A percentile compares a stretch with the other conserved stretches of the same genome.
These are phyloP conservation scores for Halictus quadricinctus DNA, from an alignment of 2,888 invertebrate genomes.

Conservation along the genomic window DNA sequence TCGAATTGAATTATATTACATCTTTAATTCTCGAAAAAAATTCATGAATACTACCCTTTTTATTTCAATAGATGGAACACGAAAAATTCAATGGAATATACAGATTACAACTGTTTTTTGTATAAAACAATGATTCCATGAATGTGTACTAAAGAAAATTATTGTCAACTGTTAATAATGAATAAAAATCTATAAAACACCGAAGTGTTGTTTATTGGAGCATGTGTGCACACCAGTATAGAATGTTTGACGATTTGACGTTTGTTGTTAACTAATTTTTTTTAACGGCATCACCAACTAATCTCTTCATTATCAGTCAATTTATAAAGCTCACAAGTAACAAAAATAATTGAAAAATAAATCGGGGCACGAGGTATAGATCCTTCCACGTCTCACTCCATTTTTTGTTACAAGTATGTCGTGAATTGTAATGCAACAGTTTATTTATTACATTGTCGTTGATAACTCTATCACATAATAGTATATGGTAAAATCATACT, in stretches of 20 bases:
- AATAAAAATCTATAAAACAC: constrained; percentile 56
- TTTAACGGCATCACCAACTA: too few relatives aligned
- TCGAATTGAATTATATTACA: not conserved
- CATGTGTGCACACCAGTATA: not conserved
- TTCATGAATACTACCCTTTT: not conserved
- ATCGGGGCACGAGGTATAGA: constrained; percentile 15
- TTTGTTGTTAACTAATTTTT: too few relatives aligned
- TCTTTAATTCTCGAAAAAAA: not conserved
- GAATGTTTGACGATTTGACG: not conserved
- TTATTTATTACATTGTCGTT: constrained; percentile 77
- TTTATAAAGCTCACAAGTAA: not conserved
- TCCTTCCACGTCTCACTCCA: not conserved
- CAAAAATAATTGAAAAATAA: constrained; percentile 4
- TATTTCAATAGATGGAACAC: constrained; percentile 19
- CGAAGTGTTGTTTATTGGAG: constrained; percentile 17
- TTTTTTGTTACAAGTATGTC: constrained; percentile 47
- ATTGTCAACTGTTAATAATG: constrained; percentile 54
- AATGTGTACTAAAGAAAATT: constrained; percentile 50
- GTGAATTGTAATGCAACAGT: constrained; percentile 71
- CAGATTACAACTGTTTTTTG: constrained; percentile 35
- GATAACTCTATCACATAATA: constrained; percentile 77
- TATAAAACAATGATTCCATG: constrained; percentile 40
- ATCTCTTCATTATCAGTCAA: not conserved
- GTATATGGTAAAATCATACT: constrained; percentile 67
- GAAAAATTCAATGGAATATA: constrained; percentile 25